These are phyloP conservation scores for Lithobius niger DNA, from an alignment of 1,140 invertebrate species.

Conservation along the genomic window DNA sequence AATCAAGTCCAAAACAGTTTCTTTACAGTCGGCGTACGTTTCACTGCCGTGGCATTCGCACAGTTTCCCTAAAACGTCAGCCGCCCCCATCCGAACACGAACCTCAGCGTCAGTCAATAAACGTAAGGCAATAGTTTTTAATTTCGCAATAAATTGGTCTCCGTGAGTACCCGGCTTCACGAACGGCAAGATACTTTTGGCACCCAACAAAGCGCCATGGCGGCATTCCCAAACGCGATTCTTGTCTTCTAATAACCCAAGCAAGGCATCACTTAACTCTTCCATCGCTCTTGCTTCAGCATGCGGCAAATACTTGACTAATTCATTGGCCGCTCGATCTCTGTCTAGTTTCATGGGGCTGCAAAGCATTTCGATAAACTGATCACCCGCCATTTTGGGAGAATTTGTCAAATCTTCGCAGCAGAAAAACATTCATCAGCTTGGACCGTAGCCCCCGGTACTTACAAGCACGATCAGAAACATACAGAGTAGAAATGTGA, in stretches of 20 bases:
- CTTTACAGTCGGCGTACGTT: slow-evolving; percentile 29
- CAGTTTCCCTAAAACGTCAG: slow-evolving; percentile 34
- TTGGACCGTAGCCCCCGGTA: too few relatives aligned
- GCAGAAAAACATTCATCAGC: too few relatives aligned
- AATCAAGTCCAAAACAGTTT: slow-evolving; percentile 30
- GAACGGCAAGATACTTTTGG: slow-evolving; percentile 26
- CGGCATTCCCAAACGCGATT: slow-evolving; percentile 26
- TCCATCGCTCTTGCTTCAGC: slow-evolving; percentile 21
- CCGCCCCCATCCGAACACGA: slow-evolving; percentile 34
- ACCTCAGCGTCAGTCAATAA: slow-evolving; percentile 33
- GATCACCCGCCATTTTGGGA: too few relatives aligned
- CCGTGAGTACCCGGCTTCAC: slow-evolving; percentile 22
- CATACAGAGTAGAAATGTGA: too few relatives aligned
- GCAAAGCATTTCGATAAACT: slow-evolving; percentile 21
- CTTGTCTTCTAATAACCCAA: slow-evolving; percentile 14
- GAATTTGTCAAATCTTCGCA: too few relatives aligned
- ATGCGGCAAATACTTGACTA: slow-evolving; percentile 26
- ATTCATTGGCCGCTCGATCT: slow-evolving; percentile 28
- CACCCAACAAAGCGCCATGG: slow-evolving; percentile 33
- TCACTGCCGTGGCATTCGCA: slow-evolving; percentile 30
- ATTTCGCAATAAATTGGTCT: slow-evolving; percentile 24
- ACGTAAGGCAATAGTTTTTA: slow-evolving; percentile 24
- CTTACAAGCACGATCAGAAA: too few relatives aligned
- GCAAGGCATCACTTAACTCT: slow-evolving; percentile 18
- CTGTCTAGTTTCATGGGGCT: slow-evolving; percentile 33